Base-by-base conservation (phyloP, 2,797 vertebrate species). In the Meda fulgida region DNA sequence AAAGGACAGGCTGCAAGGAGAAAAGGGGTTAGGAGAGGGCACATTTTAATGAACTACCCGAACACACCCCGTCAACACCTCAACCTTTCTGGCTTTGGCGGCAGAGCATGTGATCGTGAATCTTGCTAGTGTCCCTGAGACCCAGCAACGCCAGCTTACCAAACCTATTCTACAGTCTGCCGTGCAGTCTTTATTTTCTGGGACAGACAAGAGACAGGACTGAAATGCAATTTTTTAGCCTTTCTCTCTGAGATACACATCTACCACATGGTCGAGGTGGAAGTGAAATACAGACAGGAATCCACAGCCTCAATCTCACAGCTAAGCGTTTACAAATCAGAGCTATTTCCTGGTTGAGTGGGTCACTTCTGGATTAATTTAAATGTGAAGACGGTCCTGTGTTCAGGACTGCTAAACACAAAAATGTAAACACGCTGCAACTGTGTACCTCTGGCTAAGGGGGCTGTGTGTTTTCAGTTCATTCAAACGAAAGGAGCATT, bases 361-460 rank as follows among this genome's bases (percentile, higher is more conserved):
- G 92, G 92, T 91, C 88, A 90, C 89, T 90, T 91, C 88, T 90
- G 89, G 90, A 93, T 92, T 92, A 84, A 91, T 91, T 93, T 91
- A 90, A 93, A 89, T 89, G 89, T 66, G 78, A 84, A 84, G 80
- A 85, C 21, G 72, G 63, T 84, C 77, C 69, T 46, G 40, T 51
- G 48, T 83, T 85, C 78, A 71, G 51, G 78, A 60, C 85, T 85
- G 83, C 78, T 86, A 80, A 36, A 16, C 86, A 84, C 76, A 83
- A 84, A 60, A 77, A 72, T 31, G 71, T 75, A 29, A 65, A 58
- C 63, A 63, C 38, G 14, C 23, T 82, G 78, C 53, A 53, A 84
- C 48, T 38, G 66, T 66, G 48, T 72, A 90, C 51, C 81, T 40
- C 46, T 34, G 26, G 5, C 16, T 83, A 81, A 18, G 13, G 55